Evolutionary conservation across 2,797 vertebrate species (phyloP).

Genomic region (Chelonia mydas): DNA sequence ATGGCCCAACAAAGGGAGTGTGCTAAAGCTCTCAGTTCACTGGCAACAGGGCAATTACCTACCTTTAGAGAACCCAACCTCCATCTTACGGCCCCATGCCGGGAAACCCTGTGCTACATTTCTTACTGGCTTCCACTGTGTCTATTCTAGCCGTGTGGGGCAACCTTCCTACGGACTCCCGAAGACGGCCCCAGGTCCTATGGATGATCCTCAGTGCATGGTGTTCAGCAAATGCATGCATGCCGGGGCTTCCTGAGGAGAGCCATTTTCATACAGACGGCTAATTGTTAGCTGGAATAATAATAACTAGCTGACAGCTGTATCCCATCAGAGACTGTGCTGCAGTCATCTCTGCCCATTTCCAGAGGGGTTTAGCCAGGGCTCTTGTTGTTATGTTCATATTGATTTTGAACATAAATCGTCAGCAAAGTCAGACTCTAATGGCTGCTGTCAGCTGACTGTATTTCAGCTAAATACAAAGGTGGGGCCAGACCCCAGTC

Average conservation of each 20-base stretch:
- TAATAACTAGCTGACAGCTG: not conserved
- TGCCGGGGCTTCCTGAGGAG: not conserved
- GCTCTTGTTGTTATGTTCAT: not conserved
- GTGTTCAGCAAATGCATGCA: not conserved
- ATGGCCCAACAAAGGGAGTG: rapidly evolving
- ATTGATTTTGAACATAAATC: not conserved
- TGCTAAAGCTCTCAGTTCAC: rapidly evolving
- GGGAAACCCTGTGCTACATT: not conserved
- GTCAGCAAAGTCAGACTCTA: not conserved
- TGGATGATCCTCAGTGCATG: not conserved
- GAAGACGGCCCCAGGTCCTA: rapidly evolving
- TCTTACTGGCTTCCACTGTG: rapidly evolving
- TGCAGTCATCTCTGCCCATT: not conserved
- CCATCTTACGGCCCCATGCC: not conserved
- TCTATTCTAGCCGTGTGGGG: not conserved
- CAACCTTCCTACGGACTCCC: not conserved
- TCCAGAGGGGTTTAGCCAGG: rapidly evolving
- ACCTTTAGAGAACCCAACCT: not conserved
- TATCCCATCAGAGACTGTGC: not conserved
- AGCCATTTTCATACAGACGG: not conserved
- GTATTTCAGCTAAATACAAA: not conserved
- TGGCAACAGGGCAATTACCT: rapidly evolving
- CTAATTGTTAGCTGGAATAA: rapidly evolving
- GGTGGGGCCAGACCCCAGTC: not conserved
- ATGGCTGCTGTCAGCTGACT: rapidly evolving